phyloP scores from a whole-genome alignment of 2,113 vertebrate species.

The Mobula hypostoma region DNA sequence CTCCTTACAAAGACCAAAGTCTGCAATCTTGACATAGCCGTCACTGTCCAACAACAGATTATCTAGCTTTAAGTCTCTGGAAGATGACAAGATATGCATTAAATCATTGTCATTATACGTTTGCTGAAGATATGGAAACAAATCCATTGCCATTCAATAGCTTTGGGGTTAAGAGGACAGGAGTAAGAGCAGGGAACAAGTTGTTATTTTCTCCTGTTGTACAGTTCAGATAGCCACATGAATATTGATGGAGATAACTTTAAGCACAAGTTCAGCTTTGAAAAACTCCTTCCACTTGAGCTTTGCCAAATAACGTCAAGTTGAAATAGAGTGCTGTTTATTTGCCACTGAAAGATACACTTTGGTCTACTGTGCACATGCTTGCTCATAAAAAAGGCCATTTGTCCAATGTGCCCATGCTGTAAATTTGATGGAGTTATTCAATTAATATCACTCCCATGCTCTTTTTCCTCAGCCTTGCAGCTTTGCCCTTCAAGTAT shows the following conservation, averaged over 20 bases:
- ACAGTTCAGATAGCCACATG: background rate
- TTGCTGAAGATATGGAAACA: background rate
- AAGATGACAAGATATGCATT: constrained; percentile 42
- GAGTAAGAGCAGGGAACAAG: background rate
- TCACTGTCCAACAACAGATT: constrained; percentile 94
- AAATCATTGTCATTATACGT: background rate
- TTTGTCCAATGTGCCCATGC: too few species aligned
- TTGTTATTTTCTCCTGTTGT: background rate
- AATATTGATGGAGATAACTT: background rate
- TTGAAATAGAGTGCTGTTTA: constrained; percentile 30
- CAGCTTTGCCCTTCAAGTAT: background rate
- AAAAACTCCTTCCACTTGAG: too few species aligned
- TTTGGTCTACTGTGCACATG: background rate
- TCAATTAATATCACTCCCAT: background rate
- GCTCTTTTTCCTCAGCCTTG: background rate
- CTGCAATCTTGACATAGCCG: constrained; percentile 97
- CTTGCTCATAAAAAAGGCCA: too few species aligned
- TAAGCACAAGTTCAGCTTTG: background rate
- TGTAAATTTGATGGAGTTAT: background rate
- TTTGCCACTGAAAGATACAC: background rate
- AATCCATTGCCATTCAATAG: background rate
- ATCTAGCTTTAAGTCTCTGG: constrained; percentile 95
- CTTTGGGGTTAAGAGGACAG: background rate
- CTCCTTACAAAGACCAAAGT: constrained; percentile 99
- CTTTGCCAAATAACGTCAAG: background rate